Evolutionary conservation across 2,888 invertebrate genomes (phyloP), one percentile per base, ranked within the genome.

Genomic region (Empis livida): DNA sequence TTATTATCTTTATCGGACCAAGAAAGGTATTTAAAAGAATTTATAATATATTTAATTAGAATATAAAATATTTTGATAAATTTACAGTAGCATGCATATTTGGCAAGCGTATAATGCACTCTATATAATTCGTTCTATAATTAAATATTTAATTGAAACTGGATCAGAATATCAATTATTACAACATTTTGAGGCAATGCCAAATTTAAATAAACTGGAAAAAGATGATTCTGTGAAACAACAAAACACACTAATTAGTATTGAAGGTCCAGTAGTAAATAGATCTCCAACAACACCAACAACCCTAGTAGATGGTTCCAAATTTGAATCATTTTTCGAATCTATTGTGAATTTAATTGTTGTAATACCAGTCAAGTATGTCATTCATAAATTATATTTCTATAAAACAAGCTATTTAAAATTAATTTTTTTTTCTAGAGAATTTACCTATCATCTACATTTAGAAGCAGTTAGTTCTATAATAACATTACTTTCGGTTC

Each of bases 91-190:
- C 23, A 72, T 77, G 72, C 67, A 92, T 57, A 84, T 89, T 45
- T 95, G 94, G 92, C 95, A 96, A 68, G 84, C 91, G 0, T 91
- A 87, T 69, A 97, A 97, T 70, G 87, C 91, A 0, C 69, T 99
- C 43, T 92, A 94, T 61, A 85, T 94, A 23, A 81, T 95, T 49
- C 78, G 95, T 59, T 86, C 78, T 54, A 79, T 85, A 53, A 71
- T 82, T 49, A 95, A 95, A 65, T 95, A 91, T 63, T 74, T 96
- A 38, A 84, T 92, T 13, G 93, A 96, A 67, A 86, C 86, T 57
- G 80, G 93, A 13, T 85, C 86, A 0, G 95, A 96, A 65, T 87
- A 87, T 54, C 86, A 91, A 54, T 73, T 96, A 54, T 74, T 90
- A 45, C 79, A 85, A 54, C 90, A 94, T 62, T 78, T 93, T 54